A percentile compares a stretch with the other conserved stretches of the same genome.
Evolutionary conservation across 92 coral and sea anemone species (phyloP).

Genomic region (Chrysogorgia sp.): DNA sequence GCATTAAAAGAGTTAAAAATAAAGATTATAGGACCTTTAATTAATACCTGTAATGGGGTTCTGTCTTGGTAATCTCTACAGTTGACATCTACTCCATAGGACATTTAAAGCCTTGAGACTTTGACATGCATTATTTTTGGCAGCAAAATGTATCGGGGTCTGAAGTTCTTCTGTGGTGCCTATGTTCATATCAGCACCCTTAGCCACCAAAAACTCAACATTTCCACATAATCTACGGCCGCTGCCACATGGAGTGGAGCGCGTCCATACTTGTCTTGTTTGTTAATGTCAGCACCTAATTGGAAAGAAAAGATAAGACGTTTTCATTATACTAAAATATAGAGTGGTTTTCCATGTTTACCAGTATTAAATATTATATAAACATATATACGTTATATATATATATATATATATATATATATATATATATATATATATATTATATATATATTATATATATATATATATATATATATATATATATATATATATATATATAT

Average conservation of each 20-base stretch:
- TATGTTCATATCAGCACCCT: slow-evolving; percentile 36
- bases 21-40: not conserved
- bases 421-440: not conserved
- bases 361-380: not conserved
- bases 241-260: slow-evolving; percentile 43
- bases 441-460: not conserved
- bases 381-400: not conserved
- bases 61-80: slow-evolving; percentile 41
- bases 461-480: too few species aligned
- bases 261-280: slow-evolving; percentile 39
- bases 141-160: slow-evolving; percentile 42
- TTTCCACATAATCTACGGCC: slow-evolving; percentile 35
- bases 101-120: slow-evolving; percentile 33
- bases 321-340: too few species aligned
- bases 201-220: slow-evolving; percentile 28
- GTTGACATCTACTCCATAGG: slow-evolving; percentile 34
- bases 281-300: slow-evolving; percentile 32
- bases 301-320: not conserved
- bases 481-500: too few species aligned
- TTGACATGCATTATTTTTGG: slow-evolving; percentile 37
- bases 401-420: not conserved
- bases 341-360: too few species aligned
- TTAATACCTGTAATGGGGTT: slow-evolving; percentile 27
- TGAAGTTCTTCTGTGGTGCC: slow-evolving; percentile 12
- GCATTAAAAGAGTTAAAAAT: not conserved